phyloP scores from a whole-genome alignment of 1,140 invertebrate genomes.

The Zaprionus gabonicus region DNA sequence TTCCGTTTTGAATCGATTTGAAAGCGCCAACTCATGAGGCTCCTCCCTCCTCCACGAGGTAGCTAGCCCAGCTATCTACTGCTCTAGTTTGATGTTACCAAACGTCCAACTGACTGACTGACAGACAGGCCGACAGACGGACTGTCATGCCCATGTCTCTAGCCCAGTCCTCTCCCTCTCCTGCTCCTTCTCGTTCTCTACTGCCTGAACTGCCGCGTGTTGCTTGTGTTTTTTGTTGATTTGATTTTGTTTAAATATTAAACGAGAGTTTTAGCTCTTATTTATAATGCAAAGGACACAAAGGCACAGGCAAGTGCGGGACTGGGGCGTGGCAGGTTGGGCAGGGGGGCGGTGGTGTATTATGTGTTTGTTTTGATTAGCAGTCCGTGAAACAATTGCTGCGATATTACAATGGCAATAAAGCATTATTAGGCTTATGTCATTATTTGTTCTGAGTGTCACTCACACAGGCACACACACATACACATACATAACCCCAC shows the following conservation, averaged over 20 bases:
- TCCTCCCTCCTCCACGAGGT: conserved; percentile 10
- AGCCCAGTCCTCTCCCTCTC: neutral
- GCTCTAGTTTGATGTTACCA: conserved; percentile 56
- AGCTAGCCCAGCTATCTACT: conserved; percentile 9
- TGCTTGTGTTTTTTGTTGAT: conserved; percentile 62
- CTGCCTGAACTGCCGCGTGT: conserved; percentile 37
- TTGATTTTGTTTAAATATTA: conserved; percentile 84
- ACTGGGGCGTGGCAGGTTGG: conserved; percentile 1
- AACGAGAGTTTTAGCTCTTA: conserved; percentile 79
- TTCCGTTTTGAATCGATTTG: conserved; percentile 66
- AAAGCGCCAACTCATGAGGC: conserved; percentile 63
- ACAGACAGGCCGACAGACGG: conserved; percentile 50
- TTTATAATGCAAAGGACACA: conserved; percentile 69
- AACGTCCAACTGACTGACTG: conserved; percentile 7
- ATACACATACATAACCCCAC: conserved; percentile 4
- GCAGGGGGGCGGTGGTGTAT: conserved; percentile 1
- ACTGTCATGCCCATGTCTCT: conserved; percentile 52
- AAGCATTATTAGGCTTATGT: conserved; percentile 70
- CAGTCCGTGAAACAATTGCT: conserved; percentile 75
- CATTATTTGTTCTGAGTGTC: conserved; percentile 75
- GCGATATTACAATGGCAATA: conserved; percentile 66
- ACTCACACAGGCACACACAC: conserved; percentile 29
- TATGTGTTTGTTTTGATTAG: conserved; percentile 74
- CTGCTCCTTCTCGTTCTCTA: neutral
- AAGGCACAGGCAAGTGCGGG: conserved; percentile 1